Evolutionary conservation across 2,888 invertebrate species (phyloP), one percentile per base, ranked within the genome.

Genomic region (Drosophila melanosoma): DNA sequence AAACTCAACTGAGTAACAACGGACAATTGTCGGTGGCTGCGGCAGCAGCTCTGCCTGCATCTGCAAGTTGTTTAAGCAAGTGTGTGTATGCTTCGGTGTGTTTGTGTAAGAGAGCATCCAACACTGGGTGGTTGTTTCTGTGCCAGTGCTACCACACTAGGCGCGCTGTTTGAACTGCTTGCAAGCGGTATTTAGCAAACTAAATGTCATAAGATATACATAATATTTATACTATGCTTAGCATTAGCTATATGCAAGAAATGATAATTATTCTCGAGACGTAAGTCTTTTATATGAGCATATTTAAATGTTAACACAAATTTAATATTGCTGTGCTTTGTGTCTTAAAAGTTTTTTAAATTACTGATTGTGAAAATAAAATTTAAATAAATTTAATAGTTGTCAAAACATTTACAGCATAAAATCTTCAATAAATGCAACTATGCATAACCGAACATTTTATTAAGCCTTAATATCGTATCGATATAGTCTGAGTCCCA

Each of bases 1-100:
- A 81, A 83, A 81, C 81, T 81, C 81, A 83, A 81, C 81, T 81
- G 81, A 80, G 80, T 67, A 74, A 67, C 79, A 70, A 54, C 79
- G 67, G 79, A 48, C 70, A 36, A 65, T 62, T 38, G 45, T 71
- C 81, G 71, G 74, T 61, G 52, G 74, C 67, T 77, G 53, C 58
- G 77, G 62, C 71, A 62, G 66, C 57, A 53, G 45, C 74, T 62
- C 60, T 79, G 82, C 61, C 58, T 79, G 76, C 79, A 74, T 77
- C 79, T 79, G 79, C 79, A 76, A 67, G 53, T 52, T 49, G 36
- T 36, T 36, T 69, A 38, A 54, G 63, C 74, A 63, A 82, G 68
- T 79, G 63, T 48, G 53, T 56, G 45, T 35, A 15, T 15, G 38
- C 26, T 29, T 33, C 40, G 60, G 58, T 59, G 48, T 61, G 56